phyloP scores from a whole-genome alignment of 2,113 vertebrate genomes.

The Eulemur rufifrons region DNA sequence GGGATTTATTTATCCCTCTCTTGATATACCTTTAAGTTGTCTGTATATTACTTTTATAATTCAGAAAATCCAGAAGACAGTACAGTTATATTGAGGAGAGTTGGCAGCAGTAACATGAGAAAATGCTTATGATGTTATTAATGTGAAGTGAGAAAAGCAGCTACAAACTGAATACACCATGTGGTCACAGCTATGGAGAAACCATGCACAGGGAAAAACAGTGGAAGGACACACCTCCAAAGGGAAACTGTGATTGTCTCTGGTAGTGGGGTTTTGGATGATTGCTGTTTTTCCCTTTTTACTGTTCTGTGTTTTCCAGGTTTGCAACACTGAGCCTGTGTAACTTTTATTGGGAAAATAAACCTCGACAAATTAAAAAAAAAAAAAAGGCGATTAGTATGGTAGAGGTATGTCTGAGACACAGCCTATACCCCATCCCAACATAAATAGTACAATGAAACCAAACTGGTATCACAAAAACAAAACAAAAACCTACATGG shows the following conservation, averaged over 20 bases:
- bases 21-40: not conserved
- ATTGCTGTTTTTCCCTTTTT: slow-evolving; percentile 63
- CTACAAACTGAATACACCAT: not conserved
- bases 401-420: slow-evolving; percentile 5
- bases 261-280: slow-evolving; percentile 62
- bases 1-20: not conserved
- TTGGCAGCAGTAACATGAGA: not conserved
- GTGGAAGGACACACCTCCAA: slow-evolving; percentile 54
- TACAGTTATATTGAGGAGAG: not conserved
- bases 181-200: not conserved
- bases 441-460: not conserved
- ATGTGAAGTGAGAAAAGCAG: not conserved
- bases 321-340: slow-evolving; percentile 68
- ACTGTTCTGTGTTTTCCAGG: slow-evolving; percentile 69
- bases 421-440: slow-evolving; percentile 34
- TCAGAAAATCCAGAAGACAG: slow-evolving; percentile 24
- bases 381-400: slow-evolving; percentile 53
- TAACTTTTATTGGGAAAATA: slow-evolving; percentile 75
- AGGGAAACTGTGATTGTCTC: slow-evolving; percentile 53
- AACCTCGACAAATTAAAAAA: slow-evolving; percentile 69
- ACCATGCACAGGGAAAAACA: not conserved
- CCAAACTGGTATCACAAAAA: not conserved
- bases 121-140: not conserved
- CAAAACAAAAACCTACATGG: not conserved
- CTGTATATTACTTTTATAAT: not conserved